Evolutionary conservation across 2,113 vertebrate genomes (phyloP), one percentile per base, ranked within the genome.

Genomic region (Suncus etruscus): DNA sequence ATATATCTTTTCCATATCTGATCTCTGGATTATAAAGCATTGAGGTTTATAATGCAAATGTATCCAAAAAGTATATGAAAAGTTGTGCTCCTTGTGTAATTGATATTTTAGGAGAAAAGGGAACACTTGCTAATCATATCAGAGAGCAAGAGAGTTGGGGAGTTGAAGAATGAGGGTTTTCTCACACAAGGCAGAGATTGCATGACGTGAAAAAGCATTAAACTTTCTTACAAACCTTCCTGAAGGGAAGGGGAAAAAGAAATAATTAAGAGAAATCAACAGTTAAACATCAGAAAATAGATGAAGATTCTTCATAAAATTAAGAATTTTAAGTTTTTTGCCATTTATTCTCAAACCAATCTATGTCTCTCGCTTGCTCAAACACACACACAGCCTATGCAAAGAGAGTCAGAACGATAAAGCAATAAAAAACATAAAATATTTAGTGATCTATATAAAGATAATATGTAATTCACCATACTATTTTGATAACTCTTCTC

Each of bases 321-420:
- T 81, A 77, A 86, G 69, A 8, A n/a, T n/a, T n/a, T n/a, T n/a
- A 11, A 24, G 3, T 66, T 12, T 73, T 87, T 73, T 87, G 12
- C 22, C 84, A 74, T 8, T 29, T 61, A 68, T 39, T 74, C 31
- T 93, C 50, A 77, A 92, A 65, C 5, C 91, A n/a, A 87, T 18
- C 2, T 51, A 51, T 58, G 32, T 16, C 12, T 39, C 11, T 15
- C 54, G 14, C 54, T 15, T 1, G 18, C 54, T 15, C 54, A 54
- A 12, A 39, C 39, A 39, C 4, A 54, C 54, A 54, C 12, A 54
- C 12, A 54, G 14, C 54, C 54, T 54, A 54, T 54, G 54, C 39
- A 16, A 54, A 54, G 54, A 54, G 18, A 15, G 18, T 54, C 54
- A 54, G 54, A 54, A 54, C 10, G 54, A 54, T 54, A 54, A 54